These are phyloP conservation scores for Microtus ochrogaster DNA, from an alignment of 2,113 vertebrate species.

Conservation along the genomic window DNA sequence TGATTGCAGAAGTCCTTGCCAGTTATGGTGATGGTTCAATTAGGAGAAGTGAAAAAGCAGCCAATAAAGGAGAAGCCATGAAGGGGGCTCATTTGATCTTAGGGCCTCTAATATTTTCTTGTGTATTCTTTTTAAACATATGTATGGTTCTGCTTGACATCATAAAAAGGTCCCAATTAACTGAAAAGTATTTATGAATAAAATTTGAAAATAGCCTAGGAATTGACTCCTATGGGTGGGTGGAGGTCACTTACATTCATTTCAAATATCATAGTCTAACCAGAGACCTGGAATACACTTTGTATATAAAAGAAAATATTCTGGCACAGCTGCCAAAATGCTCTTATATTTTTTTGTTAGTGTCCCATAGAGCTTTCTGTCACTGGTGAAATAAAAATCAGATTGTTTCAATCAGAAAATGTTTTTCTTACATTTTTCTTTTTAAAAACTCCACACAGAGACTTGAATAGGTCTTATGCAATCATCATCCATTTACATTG, in stretches of 20 bases:
- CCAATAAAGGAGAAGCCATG: not conserved
- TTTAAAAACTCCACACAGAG: conserved; percentile 13
- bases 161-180: not conserved
- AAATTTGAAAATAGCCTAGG: not conserved
- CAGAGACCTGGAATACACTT: conserved; percentile 37
- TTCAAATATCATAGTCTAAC: not conserved
- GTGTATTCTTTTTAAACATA: not conserved
- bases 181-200: conserved; percentile 52
- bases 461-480: conserved; percentile 53
- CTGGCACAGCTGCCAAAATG: not conserved
- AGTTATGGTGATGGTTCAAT: not conserved
- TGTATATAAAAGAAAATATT: conserved; percentile 40
- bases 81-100: conserved; percentile 2
- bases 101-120: conserved; percentile 11
- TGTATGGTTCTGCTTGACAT: not conserved
- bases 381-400: conserved; percentile 21
- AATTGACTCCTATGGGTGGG: not conserved
- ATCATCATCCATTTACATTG: conserved; percentile 61
- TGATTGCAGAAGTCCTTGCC: conserved; percentile 4
- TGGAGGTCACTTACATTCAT: conserved; percentile 19
- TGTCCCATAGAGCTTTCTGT: not conserved
- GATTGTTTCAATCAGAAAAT: conserved; percentile 53
- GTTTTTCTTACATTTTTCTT: not conserved
- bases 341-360: conserved; percentile 10
- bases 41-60: conserved; percentile 2